Conservation (phyloP, 2,888 invertebrate species). For the Lacanobia oleracea region DNA sequence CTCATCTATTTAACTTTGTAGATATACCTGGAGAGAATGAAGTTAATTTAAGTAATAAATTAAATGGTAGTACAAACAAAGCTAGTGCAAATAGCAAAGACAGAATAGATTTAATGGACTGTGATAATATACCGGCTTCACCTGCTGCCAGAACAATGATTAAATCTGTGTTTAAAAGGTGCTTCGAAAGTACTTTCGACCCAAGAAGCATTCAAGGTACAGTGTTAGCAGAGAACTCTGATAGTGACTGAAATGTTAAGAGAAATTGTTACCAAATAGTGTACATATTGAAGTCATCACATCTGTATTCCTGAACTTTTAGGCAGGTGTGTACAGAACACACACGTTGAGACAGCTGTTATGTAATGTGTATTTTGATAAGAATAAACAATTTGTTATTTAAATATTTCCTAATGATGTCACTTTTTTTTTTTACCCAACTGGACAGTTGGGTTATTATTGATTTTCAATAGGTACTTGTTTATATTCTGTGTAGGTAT, state of each 20-base stretch:
- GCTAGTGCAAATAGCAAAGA: constrained; percentile 39
- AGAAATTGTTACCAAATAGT: constrained; percentile 16
- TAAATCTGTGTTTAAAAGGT: constrained; percentile 92
- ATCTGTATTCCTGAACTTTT: background rate
- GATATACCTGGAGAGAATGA: constrained; percentile 80
- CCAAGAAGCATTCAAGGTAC: constrained; percentile 90
- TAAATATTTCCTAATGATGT: constrained; percentile 4
- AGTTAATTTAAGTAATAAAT: constrained; percentile 53
- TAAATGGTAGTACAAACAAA: constrained; percentile 65
- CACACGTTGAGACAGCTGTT: background rate
- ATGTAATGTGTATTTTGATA: constrained; percentile 22
- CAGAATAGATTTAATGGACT: constrained; percentile 73
- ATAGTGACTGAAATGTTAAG: constrained; percentile 86
- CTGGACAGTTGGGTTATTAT: too few relatives aligned
- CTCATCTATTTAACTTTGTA: constrained; percentile 87
- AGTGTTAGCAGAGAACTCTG: constrained; percentile 93
- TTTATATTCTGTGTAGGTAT: too few relatives aligned
- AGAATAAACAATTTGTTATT: constrained; percentile 46
- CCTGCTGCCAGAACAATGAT: constrained; percentile 91
- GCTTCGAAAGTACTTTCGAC: constrained; percentile 94
- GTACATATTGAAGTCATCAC: constrained; percentile 5
- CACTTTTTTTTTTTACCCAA: constrained; percentile 8
- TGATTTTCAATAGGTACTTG: too few relatives aligned
- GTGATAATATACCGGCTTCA: constrained; percentile 90
- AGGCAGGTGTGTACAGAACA: background rate